Base-by-base conservation (phyloP, 2,888 invertebrate species). In the Diachrysia chrysitis region DNA sequence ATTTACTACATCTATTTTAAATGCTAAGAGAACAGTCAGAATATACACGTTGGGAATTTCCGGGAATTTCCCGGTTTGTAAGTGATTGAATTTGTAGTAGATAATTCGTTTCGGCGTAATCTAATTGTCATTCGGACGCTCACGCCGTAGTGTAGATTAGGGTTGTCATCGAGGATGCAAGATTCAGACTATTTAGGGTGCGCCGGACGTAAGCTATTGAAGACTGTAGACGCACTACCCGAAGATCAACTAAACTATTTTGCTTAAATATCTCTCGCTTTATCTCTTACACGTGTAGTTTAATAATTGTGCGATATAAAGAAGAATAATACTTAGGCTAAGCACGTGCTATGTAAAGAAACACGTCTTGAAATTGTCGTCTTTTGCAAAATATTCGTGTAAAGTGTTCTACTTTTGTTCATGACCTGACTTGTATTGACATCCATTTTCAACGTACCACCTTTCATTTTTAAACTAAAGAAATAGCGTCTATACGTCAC, bases 1-100 rank as follows among this genome's bases (percentile, higher is more conserved):
- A 57, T 56, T 48, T 9, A 59, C 56, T 58, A 37, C 17, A 42
- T 56, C 35, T 51, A 62, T 57, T 57, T 67, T 42, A 35, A 62
- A 48, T 17, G n/a, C n/a, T n/a, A 4, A 54, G 73, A 55, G 21
- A 63, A 32, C 10, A 29, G n/a, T 25, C 25, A 3, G 9, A 32
- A 54, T 55, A 58, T 58, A 37, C 9, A 19, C 21, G 12, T 29
- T 1, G 17, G 51, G 12, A 19, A 51, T 51, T 21, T 12, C 21
- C 5, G 17, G 51, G 12, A 19, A 51, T 51, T 21, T 51, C 10
- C 51, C 17, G 51, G 12, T 51, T 21, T 10, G 51, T 21, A 21
- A 21, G 19, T 10, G 21, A 51, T 42, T 42, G 42, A n/a, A 42
- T 42, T 42, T 42, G 42, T n/a, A 42, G n/a, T 5, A 42, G 42